Base-by-base conservation (phyloP, 92 coral and sea anemone genomes). In the Zoanthus solanderi region DNA sequence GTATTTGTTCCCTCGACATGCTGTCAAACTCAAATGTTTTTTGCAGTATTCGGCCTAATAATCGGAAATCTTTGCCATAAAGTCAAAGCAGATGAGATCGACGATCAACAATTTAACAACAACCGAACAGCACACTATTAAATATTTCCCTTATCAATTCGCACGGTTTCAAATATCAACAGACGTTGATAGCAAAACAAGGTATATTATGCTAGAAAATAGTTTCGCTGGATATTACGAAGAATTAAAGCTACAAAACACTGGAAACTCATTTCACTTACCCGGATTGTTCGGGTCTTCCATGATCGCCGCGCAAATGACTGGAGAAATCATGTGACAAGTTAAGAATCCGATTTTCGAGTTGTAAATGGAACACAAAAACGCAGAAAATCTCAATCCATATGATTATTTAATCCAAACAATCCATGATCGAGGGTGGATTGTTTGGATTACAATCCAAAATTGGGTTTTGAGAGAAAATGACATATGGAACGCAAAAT, bases 231-330 rank as follows among this genome's bases (percentile, higher is more conserved):
- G 71, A 63, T 63, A 63, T 63, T 63, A 63, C 71, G 71, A 63
- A 8, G 23, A 63, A 63, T 63, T 63, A 63, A 63, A 4, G 46
- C 75, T 71, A 71, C 32, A 13, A 71, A 71, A 71, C 11, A 45
- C 75, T 71, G 75, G 32, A 71, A 71, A 71, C 32, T 71, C 75
- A 71, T 71, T 71, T 71, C 48, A 45, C 75, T 71, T 32, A 71
- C 75, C 75, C 32, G 75, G 50, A 71, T 71, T 45, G 32, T 71
- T 71, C 45, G 14, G 42, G 75, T 71, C 75, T 71, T 71, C 75
- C 75, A 71, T 71, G 75, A 71, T 71, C 71, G 71, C 71, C 71
- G 23, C 71, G 71, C 71, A 63, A 63, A 63, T 63, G 71, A 63
- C 71, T 63, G 71, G 1, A 63, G 23, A 63, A 32, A 29, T 9